Evolutionary conservation across 2,113 vertebrate genomes (phyloP).

Genomic region (Morone chrysops): DNA sequence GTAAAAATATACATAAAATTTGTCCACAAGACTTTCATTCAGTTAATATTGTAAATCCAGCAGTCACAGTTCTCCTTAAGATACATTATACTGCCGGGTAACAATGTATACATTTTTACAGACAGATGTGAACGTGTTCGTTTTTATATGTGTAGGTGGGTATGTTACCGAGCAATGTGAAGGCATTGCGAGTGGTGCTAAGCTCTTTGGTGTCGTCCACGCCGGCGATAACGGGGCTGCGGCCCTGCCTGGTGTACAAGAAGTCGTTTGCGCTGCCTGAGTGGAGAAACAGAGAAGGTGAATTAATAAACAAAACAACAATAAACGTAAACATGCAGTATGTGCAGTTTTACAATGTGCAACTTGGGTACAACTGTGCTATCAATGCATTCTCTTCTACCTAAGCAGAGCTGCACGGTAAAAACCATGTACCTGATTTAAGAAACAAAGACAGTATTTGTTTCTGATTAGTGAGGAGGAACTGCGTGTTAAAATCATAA

Average conservation of each 20-base stretch:
- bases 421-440: background rate
- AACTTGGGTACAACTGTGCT: background rate
- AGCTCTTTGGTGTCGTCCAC: conserved; percentile 95
- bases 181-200: conserved; percentile 90
- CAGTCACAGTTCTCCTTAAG: background rate
- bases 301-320: too few species aligned
- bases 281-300: conserved; percentile 7
- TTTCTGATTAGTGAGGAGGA: background rate
- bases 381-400: background rate
- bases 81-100: background rate
- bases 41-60: background rate
- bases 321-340: background rate
- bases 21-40: background rate
- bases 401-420: background rate
- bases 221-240: conserved; percentile 92
- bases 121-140: background rate
- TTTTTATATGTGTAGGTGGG: background rate
- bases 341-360: conserved; percentile 4
- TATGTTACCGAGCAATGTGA: conserved; percentile 91
- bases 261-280: conserved; percentile 90
- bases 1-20: too few species aligned
- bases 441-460: background rate
- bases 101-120: background rate
- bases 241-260: conserved; percentile 93
- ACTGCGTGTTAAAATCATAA: background rate